These are phyloP conservation scores for Tachina grossa DNA, from an alignment of 2,888 invertebrate species.

Conservation along the genomic window DNA sequence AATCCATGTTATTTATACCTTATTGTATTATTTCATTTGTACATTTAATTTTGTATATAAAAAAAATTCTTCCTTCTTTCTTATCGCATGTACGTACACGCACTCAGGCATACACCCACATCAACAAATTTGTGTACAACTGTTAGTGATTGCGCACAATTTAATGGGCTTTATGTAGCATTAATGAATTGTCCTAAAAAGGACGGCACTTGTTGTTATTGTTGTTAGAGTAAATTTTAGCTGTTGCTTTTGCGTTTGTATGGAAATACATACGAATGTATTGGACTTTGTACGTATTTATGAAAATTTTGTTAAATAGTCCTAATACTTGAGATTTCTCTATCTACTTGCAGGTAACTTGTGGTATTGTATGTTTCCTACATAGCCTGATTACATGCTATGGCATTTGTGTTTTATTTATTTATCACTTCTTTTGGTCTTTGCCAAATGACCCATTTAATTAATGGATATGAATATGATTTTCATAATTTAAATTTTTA, in stretches of 20 bases:
- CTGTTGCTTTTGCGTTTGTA: not conserved
- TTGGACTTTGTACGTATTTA: not conserved
- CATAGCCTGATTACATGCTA: conserved; percentile 23
- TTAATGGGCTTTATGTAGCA: conserved; percentile 51
- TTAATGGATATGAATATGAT: conserved; percentile 8
- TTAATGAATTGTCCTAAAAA: conserved; percentile 54
- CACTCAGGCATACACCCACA: not conserved
- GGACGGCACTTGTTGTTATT: not conserved
- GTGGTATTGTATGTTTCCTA: conserved; percentile 20
- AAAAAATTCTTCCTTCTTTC: conserved; percentile 29
- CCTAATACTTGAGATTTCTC: conserved; percentile 45
- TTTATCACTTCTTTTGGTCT: conserved; percentile 12
- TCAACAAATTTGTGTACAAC: conserved; percentile 35
- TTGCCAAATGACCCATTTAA: conserved; percentile 37
- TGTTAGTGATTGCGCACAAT: conserved; percentile 58
- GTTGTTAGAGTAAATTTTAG: not conserved
- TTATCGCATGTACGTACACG: conserved; percentile 9
- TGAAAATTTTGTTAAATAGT: conserved; percentile 54
- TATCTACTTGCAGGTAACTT: conserved; percentile 24
- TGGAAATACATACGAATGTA: not conserved
- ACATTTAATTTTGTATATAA: conserved; percentile 18
- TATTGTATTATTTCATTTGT: conserved; percentile 20
- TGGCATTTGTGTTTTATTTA: not conserved
- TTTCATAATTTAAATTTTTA: conserved; percentile 25
- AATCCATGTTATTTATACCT: not conserved